Evolutionary conservation across 2,888 invertebrate species (phyloP).

Genomic region (Drosophila monieri): DNA sequence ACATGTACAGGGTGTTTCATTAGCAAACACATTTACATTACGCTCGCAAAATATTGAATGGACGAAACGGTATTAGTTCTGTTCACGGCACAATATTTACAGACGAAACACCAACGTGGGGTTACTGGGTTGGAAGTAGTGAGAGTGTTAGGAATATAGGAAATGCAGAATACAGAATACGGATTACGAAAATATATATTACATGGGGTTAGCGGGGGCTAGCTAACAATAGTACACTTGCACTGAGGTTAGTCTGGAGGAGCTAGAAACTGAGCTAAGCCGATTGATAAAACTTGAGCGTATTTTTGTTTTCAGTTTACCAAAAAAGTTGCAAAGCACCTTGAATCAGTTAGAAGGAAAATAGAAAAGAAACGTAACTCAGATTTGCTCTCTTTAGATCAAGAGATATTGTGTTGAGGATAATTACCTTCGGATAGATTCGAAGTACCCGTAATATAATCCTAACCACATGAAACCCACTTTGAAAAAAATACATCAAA

Average conservation of each 20-base stretch:
- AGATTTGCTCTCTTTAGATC: constrained; percentile 5
- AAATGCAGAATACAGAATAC: constrained; percentile 25
- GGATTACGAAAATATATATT: constrained; percentile 39
- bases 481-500: constrained; percentile 44
- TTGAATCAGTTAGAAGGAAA: background rate
- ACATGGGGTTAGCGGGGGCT: constrained; percentile 61
- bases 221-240: constrained; percentile 23
- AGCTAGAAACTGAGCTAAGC: constrained; percentile 24
- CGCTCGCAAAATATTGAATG: constrained; percentile 29
- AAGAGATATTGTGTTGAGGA: constrained; percentile 19
- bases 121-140: constrained; percentile 24
- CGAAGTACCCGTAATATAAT: constrained; percentile 12
- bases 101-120: constrained; percentile 51
- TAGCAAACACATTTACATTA: constrained; percentile 50
- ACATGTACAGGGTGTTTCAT: constrained; percentile 42
- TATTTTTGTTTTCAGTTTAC: constrained; percentile 18
- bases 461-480: constrained; percentile 25
- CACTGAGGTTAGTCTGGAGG: constrained; percentile 25
- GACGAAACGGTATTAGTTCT: constrained; percentile 41
- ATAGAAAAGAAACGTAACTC: constrained; percentile 1
- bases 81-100: constrained; percentile 68
- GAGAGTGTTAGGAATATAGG: constrained; percentile 25
- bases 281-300: constrained; percentile 21
- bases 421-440: constrained; percentile 24
- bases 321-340: constrained; percentile 25